Base-by-base conservation (phyloP, 2,113 vertebrate species). In the Pseudorasbora parva region DNA sequence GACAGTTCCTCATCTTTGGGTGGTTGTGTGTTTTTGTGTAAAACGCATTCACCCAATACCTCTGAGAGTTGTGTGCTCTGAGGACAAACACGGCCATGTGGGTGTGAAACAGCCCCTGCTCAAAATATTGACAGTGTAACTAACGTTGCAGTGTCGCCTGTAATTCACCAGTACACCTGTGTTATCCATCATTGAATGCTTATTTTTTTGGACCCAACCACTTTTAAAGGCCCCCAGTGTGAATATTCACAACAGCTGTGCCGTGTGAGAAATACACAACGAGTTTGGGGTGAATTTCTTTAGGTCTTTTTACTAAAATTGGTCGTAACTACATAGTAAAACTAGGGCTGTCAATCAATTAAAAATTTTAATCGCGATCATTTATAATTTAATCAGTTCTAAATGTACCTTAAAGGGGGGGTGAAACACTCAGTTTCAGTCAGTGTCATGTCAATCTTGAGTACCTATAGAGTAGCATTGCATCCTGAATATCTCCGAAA, bases 41-140 rank as follows among this genome's bases (percentile, higher is more conserved):
- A 27, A 74, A 51, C 43, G 30, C 71, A 25, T 74, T 51, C 72
- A 72, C 41, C 12, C 69, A 72, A 72, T 72, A 47, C 69, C n/a
- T 77, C 57, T 57, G 51, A 62, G 41, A 59, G 41, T 15, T 64
- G 41, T 79, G 25, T 1, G 19, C n/a, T 79, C 8, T 1, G 77
- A 49, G 41, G 59, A 66, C 43, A 66, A 79, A 79, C 43, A 49
- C 10, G 9, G 76, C 14, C 41, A 27, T 62, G 76, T 78, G n/a
- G n/a, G 59, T 33, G 43, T 79, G 59, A 66, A 66, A 64, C n/a
- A 49, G 77, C 17, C 23, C 12, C 43, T 79, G n/a, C 25, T 66
- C 25, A 62, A 79, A 49, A 79, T 79, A 79, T 66, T 79, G 78
- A 62, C 57, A 21, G 57, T 78, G 56, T 27, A 78, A 11, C 11